Evolutionary conservation across 2,113 vertebrate genomes (phyloP).

Genomic region (Lepus americanus): DNA sequence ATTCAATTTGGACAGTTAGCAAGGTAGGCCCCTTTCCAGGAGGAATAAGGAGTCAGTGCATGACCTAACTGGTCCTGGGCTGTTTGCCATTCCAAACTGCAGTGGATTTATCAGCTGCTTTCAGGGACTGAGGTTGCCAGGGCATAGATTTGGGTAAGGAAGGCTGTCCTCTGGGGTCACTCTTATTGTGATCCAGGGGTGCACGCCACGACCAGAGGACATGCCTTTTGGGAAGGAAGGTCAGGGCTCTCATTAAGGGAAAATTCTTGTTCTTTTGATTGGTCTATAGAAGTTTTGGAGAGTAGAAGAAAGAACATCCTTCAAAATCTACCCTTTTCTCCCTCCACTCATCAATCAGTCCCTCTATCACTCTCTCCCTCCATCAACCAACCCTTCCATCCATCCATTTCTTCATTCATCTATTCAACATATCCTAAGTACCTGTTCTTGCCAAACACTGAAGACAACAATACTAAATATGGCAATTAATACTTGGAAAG

Average conservation of each 20-base stretch:
- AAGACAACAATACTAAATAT: not conserved
- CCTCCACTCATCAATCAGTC: not conserved
- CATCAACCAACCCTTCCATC: not conserved
- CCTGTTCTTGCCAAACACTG: not conserved
- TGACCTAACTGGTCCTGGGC: conserved; percentile 39
- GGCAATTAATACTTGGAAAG: not conserved
- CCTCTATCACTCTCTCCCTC: not conserved
- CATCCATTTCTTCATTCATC: not conserved
- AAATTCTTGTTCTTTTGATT: not conserved
- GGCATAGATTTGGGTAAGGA: not conserved
- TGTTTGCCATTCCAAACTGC: not conserved
- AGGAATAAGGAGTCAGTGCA: conserved; percentile 39
- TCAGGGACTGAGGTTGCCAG: not conserved
- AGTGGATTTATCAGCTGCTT: not conserved
- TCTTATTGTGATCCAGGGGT: not conserved
- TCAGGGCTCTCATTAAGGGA: not conserved
- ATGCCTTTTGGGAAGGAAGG: not conserved
- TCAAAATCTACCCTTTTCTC: not conserved
- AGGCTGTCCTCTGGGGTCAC: not conserved
- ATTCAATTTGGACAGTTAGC: conserved; percentile 68
- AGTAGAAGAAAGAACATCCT: not conserved
- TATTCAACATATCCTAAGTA: not conserved
- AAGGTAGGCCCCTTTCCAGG: conserved; percentile 68
- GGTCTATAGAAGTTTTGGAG: conserved; percentile 7
- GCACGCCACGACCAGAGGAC: conserved; percentile 81